A percentile compares a stretch with the other conserved stretches of the same genome.
These are phyloP conservation scores for Electrophaes corylata DNA, from an alignment of 2,888 invertebrate species.

Conservation along the genomic window DNA sequence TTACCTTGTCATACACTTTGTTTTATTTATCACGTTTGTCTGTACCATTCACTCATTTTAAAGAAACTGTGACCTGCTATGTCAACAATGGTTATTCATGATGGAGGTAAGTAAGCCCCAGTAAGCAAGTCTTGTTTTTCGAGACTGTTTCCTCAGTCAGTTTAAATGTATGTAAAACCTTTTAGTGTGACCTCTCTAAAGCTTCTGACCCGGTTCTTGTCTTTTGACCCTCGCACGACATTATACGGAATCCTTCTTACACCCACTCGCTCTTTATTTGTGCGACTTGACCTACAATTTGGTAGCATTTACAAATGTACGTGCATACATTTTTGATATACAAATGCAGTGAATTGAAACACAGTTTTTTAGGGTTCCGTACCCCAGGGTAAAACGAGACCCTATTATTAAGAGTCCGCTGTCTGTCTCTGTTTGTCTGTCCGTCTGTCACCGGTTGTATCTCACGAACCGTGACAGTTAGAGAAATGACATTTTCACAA, in stretches of 20 bases:
- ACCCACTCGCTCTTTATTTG: slow-evolving; percentile 56
- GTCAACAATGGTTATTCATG: neutral
- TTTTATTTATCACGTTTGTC: too few relatives aligned
- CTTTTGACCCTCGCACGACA: slow-evolving; percentile 56
- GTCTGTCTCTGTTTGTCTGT: too few relatives aligned
- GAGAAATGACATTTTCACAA: too few relatives aligned
- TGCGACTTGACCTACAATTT: slow-evolving; percentile 60
- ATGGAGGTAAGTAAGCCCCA: slow-evolving; percentile 33
- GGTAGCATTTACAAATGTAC: slow-evolving; percentile 53
- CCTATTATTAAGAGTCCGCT: too few relatives aligned
- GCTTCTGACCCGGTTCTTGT: slow-evolving; percentile 52
- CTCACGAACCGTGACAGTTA: too few relatives aligned
- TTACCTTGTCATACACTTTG: too few relatives aligned
- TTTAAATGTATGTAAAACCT: slow-evolving; percentile 63
- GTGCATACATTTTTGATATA: slow-evolving; percentile 39
- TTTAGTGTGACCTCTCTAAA: slow-evolving; percentile 56
- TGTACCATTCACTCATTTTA: neutral
- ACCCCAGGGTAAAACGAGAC: too few relatives aligned
- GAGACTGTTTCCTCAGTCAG: slow-evolving; percentile 40
- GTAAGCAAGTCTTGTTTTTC: slow-evolving; percentile 30
- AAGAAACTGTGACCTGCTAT: neutral
- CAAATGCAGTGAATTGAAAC: slow-evolving; percentile 1
- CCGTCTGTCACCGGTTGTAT: too few relatives aligned
- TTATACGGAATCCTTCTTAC: slow-evolving; percentile 62
- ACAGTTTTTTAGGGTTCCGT: too few relatives aligned